Base-by-base conservation (phyloP, 2,113 vertebrate species). In the Stigmatopora nigra region DNA sequence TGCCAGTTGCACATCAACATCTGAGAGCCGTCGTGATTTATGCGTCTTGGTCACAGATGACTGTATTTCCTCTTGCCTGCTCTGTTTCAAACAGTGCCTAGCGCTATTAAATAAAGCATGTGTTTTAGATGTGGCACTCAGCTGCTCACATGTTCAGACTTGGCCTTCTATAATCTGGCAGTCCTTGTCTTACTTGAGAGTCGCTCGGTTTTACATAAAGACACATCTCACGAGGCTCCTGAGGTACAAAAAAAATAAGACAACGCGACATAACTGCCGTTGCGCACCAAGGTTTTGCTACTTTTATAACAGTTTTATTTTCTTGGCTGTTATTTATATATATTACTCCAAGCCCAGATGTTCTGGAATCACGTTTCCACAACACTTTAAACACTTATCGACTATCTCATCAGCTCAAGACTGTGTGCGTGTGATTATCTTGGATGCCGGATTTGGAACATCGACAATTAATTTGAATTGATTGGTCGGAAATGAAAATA, bases 341-440 rank as follows among this genome's bases (percentile, higher is more conserved):
- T 56, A 57, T 68, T 67, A 66, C 81, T 73, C 71, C 61, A 78
- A 74, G 77, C 71, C 78, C 64, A 75, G 65, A 68, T 59, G 53
- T 68, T 66, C 25, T 60, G 58, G 17, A 60, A 14, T 60, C 35
- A 3, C 17, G 13, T 68, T 80, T 72, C 77, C 82, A 77, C 78
- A 73, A 79, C 82, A 75, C 76, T 75, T 75, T 67, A 65, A 85
- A 84, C 84, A 71, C 68, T 62, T 77, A 78, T 76, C 80, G 70
- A 44, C 81, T 67, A 72, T 74, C 67, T 67, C 73, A 63, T 78
- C 69, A 78, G 74, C 68, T 70, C 44, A 73, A 88, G 77, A 75
- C 70, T 74, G 47, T 68, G 55, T 62, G 52, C 47, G 49, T 70
- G 81, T 62, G 62, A 72, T 59, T 47, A 63, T 51, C 51, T 69